Base-by-base conservation (phyloP, 2,888 invertebrate genomes). In the Noctua janthina region DNA sequence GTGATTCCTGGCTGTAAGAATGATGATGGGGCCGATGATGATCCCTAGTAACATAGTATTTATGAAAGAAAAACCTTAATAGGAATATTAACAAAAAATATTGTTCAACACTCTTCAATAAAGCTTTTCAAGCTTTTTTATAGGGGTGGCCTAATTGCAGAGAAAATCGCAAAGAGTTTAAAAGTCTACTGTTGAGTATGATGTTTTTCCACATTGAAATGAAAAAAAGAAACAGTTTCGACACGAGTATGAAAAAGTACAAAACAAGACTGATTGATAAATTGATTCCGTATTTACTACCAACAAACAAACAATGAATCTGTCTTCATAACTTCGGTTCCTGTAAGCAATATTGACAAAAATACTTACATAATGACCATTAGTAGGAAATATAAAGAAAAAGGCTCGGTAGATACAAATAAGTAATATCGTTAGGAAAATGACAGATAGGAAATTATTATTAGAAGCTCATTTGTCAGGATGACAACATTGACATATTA, bases 401-500 rank as follows among this genome's bases (percentile, higher is more conserved):
- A 54, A 64, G 13, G 11, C 54, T 59, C 1, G 1, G 29, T 54
- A 54, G 69, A 76, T 49, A 83, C 39, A 64, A 46, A 83, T 62
- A 43, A 7, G 10, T 43, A 76, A 83, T 82, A 64, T 20, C 43
- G 20, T 67, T 29, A 72, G 35, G 62, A 64, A 87, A 87, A 78
- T 74, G 62, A 68, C 70, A 43, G 54, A 68, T 71, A 49, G 3
- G 66, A 39, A 67, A 84, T 64, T 39, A 78, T 83, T 68, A 29
- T 54, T 62, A 23, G 46, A 68, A 17, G 15, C 43, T 84, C 67
- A 87, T 87, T 84, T 74, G 43, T 79, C 54, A 71, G 6, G 13
- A 84, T 71, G 79, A 71, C 70, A 67, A 71, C 62, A 62, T 67
- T 49, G 73, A 62, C 35, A 66, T 78, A 84, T 64, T 73, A 84